Base-by-base conservation (phyloP, 2,888 invertebrate genomes). In the Phrixothrix hirtus region DNA sequence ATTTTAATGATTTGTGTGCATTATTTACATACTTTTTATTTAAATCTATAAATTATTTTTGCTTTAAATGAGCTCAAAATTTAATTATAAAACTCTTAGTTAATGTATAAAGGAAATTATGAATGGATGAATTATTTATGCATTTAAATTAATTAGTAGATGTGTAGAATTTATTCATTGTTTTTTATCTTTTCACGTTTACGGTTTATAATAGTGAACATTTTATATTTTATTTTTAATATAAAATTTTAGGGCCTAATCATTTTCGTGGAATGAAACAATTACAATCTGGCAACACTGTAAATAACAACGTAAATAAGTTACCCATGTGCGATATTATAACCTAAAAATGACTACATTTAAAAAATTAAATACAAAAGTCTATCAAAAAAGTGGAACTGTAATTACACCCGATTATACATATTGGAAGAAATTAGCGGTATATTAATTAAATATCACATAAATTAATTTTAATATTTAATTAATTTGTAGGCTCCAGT, bases 361-460 rank as follows among this genome's bases (percentile, higher is more conserved):
- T 71, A 91, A 89, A 74, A 87, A 83, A 75, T 84, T 86, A 43
- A 87, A 86, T 69, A 81, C 83, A 41, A 83, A 86, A 66, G 78
- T 84, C 15, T 88, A 82, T 69, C 79, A 85, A 60, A 86, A 86
- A 72, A 79, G 82, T 39, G 81, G 83, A 0, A 80, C 85, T 36
- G 83, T 85, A 60, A 74, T 85, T 46, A 90, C 91, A 1, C 83
- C 86, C 15, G 95, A 95, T 77, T 82, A 83, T 60, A 72, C 87
- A 56, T 95, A 95, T 70, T 96, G 95, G 95, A 91, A 90, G 69
- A 86, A 89, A 73, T 80, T 94, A 69, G 86, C 88, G 66, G 95
- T 95, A 80, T 79, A 81, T 77, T 25, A 25, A 15, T 2, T 15
- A 11, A 35, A 16, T 35, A 16, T 1, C 1, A 27, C 16, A 11